Evolutionary conservation across 2,113 vertebrate genomes (phyloP).

Genomic region (Atlantisia rogersi): DNA sequence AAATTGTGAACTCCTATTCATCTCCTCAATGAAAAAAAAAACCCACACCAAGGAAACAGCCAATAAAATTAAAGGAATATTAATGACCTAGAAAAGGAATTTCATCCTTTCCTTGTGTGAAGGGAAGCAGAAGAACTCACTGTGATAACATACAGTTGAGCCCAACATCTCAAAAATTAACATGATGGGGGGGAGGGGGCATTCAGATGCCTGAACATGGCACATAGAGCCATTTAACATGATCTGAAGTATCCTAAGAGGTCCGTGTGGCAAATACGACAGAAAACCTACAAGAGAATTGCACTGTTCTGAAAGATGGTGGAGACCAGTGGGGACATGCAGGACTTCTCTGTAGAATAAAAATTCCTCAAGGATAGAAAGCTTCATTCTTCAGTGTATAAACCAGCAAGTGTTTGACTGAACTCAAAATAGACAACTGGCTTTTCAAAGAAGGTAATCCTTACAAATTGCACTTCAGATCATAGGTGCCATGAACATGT

Average conservation of each 20-base stretch:
- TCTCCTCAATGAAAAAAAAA: neutral
- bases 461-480: neutral
- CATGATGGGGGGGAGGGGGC: neutral
- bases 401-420: neutral
- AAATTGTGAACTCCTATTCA: neutral
- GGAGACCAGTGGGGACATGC: neutral
- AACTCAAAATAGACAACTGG: neutral
- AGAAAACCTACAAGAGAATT: neutral
- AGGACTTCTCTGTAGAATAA: neutral
- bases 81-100: neutral
- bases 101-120: neutral
- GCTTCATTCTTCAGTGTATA: neutral
- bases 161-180: neutral
- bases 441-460: neutral
- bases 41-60: neutral
- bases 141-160: neutral
- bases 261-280: neutral
- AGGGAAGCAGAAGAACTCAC: slow-evolving; percentile 7
- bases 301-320: neutral
- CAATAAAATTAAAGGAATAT: neutral
- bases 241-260: neutral
- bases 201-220: neutral
- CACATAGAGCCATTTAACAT: neutral
- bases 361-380: neutral
- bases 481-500: neutral